Base-by-base conservation (phyloP, 2,113 vertebrate genomes). In the Cryptomyrus ogoouensis region DNA sequence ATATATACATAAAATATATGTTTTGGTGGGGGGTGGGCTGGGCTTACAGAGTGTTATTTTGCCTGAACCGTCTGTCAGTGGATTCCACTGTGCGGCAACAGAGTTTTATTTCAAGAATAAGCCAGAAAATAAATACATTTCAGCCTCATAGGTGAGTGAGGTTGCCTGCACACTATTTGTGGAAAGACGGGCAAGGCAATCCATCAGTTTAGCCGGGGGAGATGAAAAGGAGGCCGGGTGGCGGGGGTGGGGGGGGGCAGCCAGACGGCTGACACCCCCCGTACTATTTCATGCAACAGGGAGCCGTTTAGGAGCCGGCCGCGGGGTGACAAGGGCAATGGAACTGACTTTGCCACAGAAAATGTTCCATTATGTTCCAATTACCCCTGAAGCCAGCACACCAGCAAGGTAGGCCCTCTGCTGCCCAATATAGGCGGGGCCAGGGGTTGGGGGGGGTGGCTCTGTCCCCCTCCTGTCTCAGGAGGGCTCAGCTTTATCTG, bases 281-380 rank as follows among this genome's bases (percentile, higher is more conserved):
- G 53, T 89, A 66, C 77, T 83, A 77, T 89, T 91, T 89, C 77
- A 89, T 39, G 35, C 88, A 85, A 66, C 49, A 21, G 74, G 77
- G 87, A 88, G 50, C 9, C 47, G 9, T 88, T 83, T 90, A 83
- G 70, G 50, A 58, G 35, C 39, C 31, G 83, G 88, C 52, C 39
- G 4, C 13, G 70, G 62, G 91, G 90, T 91, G 90, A 91, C 88
- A 53, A 83, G 91, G 91, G 88, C 87, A 92, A 92, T 88, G 88
- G 90, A 87, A 87, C 91, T 86, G 86, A 86, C 89, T 92, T 92
- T 90, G 91, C 88, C 89, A 17, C 92, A 87, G 88, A 92, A 91
- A 92, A 91, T 92, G 92, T 92, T 92, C 91, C 90, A 92, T 92
- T 92, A 92, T 92, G 91, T 91, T 92, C 91, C 91, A 93, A 92